Evolutionary conservation across 2,888 invertebrate genomes (phyloP).

Genomic region (Sphecodes monilicornis): DNA sequence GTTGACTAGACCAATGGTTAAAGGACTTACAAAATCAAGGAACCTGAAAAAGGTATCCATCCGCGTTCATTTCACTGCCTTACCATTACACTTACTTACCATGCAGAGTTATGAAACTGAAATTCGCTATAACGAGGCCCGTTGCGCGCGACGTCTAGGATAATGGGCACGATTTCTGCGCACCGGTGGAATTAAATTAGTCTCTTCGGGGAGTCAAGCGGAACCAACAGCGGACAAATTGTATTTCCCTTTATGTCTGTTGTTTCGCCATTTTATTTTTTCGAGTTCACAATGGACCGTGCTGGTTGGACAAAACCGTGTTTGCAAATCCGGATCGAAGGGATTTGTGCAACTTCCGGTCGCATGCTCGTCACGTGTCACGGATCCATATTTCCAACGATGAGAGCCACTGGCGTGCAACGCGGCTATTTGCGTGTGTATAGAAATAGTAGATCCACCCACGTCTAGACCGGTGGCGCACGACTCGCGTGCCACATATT

Average conservation of each 20-base stretch:
- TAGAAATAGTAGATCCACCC: conserved; percentile 58
- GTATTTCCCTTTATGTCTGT: neutral
- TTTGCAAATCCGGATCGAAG: neutral
- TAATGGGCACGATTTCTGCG: neutral
- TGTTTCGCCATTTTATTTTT: neutral
- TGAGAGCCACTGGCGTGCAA: conserved; percentile 52
- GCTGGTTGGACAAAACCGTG: neutral
- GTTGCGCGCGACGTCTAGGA: neutral
- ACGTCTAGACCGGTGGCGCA: conserved; percentile 54
- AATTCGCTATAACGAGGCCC: neutral
- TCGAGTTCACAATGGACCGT: neutral
- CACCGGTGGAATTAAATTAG: neutral
- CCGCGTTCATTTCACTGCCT: neutral
- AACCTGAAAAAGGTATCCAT: neutral
- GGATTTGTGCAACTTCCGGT: neutral
- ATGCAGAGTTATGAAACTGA: neutral
- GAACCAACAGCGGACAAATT: neutral
- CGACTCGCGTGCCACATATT: conserved; percentile 63
- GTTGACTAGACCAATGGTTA: too few species aligned
- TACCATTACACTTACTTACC: neutral
- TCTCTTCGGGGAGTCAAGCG: neutral
- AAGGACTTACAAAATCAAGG: neutral
- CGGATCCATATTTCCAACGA: neutral
- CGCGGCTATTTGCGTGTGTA: conserved; percentile 40
- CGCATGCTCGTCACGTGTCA: neutral